Evolutionary conservation across 2,113 vertebrate species (phyloP).

Genomic region (Orycteropus afer): DNA sequence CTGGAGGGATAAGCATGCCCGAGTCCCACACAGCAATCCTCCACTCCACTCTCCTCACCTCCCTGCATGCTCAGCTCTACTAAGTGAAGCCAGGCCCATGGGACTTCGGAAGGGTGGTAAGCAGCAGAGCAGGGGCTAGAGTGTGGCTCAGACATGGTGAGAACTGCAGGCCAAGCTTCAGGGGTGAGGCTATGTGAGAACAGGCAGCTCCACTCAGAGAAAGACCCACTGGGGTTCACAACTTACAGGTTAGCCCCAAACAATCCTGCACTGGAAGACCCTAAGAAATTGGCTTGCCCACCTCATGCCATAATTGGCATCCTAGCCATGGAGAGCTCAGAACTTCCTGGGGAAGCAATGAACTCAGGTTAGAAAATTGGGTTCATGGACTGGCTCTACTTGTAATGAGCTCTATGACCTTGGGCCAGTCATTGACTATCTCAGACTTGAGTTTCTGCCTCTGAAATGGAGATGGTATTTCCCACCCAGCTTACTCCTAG

Average conservation of each 20-base stretch:
- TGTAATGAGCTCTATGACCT: neutral
- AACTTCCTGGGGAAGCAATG: neutral
- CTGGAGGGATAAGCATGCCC: neutral
- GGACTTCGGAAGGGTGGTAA: neutral
- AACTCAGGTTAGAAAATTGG: neutral
- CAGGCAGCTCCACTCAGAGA: neutral
- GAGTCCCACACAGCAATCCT: neutral
- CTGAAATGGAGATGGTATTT: neutral
- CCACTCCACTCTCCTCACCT: accelerated
- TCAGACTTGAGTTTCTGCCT: neutral
- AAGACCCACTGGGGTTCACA: neutral
- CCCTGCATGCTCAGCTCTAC: neutral
- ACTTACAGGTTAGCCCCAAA: neutral
- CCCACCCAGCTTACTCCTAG: neutral
- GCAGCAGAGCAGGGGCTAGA: neutral
- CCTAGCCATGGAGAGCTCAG: neutral
- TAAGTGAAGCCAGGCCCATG: neutral
- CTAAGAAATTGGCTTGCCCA: neutral
- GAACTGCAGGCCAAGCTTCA: neutral
- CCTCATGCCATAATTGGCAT: neutral
- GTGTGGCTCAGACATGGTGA: neutral
- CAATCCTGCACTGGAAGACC: neutral
- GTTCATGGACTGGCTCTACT: neutral
- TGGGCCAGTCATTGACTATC: neutral
- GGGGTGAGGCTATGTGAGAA: neutral